Evolutionary conservation across 2,888 invertebrate genomes (phyloP), one percentile per base, ranked within the genome.

Genomic region (Nemapogon koenigi): DNA sequence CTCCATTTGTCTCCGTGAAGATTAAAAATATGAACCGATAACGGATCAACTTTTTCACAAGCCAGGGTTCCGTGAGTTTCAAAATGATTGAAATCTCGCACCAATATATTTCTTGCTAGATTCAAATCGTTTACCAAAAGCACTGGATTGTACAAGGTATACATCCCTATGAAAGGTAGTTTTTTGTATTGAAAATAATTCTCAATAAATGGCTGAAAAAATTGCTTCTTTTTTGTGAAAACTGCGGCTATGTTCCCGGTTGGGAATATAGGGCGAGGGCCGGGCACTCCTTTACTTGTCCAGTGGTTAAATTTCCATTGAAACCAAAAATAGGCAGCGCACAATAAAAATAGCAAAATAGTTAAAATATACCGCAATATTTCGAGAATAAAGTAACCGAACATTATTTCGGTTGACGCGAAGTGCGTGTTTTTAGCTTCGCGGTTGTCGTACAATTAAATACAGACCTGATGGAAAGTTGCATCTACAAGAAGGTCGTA

Each of bases 81-180:
- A 46, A 89, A 88, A 55, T 83, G 66, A 8, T 68, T 69, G 46
- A 86, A 88, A 52, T 88, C 87, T 47, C 76, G 81, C 30, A 81
- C 75, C 47, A 88, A 53, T 14, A 88, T 70, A 37, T 79, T 66
- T 45, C 84, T 84, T 2, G 83, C 82, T 42, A 88, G 52, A 10
- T 83, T 80, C 8, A 83, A 80, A 58, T 88, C 85, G 39, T 86
- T 67, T 4, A 88, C 63, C 17, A 86, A 55, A 19, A 88, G 55
- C n/a, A 82, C 81, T 2, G 85, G 86, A 26, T 81, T 68, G 41
- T 81, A 75, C 43, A 86, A 81, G 42, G 84, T 78, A 51, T 86
- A 88, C 52, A 87, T 62, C 1, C 88, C 88, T 4, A 84, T 56
- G 27, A 64, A 78, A 6, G 75, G 73, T 41, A 71, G 56, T 49